Evolutionary conservation across 2,113 vertebrate species (phyloP).

Genomic region (Phasianus colchicus): DNA sequence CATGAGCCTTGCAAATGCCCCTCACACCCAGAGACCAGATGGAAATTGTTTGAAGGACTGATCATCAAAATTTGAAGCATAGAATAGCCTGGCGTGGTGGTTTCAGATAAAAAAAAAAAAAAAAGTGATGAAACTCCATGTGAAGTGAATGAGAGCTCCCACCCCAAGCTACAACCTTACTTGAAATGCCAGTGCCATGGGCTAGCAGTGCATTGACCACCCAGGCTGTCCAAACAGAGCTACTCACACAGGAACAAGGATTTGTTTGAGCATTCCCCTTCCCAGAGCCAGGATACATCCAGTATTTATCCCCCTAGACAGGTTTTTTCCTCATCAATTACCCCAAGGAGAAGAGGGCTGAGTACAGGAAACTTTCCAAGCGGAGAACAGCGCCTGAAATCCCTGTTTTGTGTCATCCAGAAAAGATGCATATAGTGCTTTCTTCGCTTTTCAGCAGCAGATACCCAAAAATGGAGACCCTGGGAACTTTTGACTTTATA

Average conservation of each 20-base stretch:
- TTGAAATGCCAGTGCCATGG: not conserved
- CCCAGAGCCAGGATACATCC: not conserved
- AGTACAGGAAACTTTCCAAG: not conserved
- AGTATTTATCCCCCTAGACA: not conserved
- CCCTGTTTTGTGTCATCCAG: not conserved
- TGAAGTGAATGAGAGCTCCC: rapidly evolving
- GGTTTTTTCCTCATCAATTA: not conserved
- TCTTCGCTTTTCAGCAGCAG: not conserved
- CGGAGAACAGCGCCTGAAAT: not conserved
- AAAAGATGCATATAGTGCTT: not conserved
- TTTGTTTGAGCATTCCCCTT: not conserved
- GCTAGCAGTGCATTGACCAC: not conserved
- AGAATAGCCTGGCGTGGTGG: rapidly evolving
- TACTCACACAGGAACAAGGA: rapidly evolving
- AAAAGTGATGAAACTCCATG: not conserved
- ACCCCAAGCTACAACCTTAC: not conserved
- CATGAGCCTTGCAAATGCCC: rapidly evolving
- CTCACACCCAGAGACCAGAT: rapidly evolving
- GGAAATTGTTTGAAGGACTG: not conserved
- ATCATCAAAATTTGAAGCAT: not conserved
- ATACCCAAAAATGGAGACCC: slow-evolving; percentile 4
- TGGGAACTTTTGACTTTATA: slow-evolving; percentile 36
- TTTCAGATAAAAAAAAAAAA: not conserved
- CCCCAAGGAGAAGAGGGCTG: not conserved
- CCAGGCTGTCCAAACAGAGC: not conserved